phyloP scores from a whole-genome alignment of 1,140 invertebrate species.

The Drosophila trapezifrons region DNA sequence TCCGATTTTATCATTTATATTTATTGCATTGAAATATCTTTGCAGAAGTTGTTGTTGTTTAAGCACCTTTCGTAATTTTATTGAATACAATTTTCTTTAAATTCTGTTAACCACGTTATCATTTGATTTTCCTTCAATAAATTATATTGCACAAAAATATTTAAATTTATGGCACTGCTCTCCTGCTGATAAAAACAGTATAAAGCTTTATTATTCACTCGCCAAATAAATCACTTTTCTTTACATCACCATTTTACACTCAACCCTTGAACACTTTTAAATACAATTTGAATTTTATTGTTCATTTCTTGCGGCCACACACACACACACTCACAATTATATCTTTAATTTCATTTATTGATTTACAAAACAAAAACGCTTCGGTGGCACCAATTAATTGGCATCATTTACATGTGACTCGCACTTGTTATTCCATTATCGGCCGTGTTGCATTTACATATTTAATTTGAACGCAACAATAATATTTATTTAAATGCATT shows the following conservation, averaged over 20 bases:
- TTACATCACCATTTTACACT: neutral
- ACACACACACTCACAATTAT: constrained; percentile 14
- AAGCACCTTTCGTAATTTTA: neutral
- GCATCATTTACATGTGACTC: constrained; percentile 45
- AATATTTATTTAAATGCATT: constrained; percentile 40
- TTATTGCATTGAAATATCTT: neutral
- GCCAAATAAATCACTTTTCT: neutral
- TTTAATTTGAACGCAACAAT: constrained; percentile 6
- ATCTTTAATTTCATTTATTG: constrained; percentile 29
- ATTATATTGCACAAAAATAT: neutral
- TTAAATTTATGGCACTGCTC: neutral
- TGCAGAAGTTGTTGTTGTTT: neutral
- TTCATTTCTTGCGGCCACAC: constrained; percentile 1
- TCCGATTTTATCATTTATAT: neutral
- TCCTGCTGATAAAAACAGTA: neutral
- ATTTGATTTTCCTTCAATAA: neutral
- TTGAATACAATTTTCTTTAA: neutral
- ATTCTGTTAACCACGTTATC: neutral
- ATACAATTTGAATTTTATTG: constrained; percentile 15
- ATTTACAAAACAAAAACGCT: constrained; percentile 17
- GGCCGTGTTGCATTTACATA: neutral
- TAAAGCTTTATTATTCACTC: neutral
- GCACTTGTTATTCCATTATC: constrained; percentile 34
- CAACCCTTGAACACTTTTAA: constrained; percentile 10
- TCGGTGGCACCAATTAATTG: constrained; percentile 32